A percentile compares a stretch with the other conserved stretches of the same genome.
Evolutionary conservation across 2,888 invertebrate species (phyloP).

Genomic region (Spodoptera littoralis): DNA sequence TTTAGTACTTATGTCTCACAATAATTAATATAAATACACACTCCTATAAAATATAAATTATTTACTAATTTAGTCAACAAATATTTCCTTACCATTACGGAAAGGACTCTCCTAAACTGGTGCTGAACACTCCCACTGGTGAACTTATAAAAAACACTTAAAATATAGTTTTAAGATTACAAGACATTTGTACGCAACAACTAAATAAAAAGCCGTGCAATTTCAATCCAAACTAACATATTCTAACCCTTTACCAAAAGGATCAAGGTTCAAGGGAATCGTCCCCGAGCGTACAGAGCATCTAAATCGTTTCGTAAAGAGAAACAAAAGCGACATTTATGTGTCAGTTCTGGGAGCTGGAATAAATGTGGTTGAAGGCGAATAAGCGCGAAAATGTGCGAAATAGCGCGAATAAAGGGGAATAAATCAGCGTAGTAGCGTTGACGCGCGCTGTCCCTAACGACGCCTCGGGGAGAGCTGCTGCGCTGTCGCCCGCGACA

Average conservation of each 20-base stretch:
- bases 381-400: slow-evolving; percentile 38
- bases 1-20: too few relatives aligned
- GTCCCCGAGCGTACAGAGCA: slow-evolving; percentile 58
- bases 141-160: too few relatives aligned
- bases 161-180: too few relatives aligned
- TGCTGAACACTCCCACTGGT: too few relatives aligned
- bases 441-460: slow-evolving; percentile 75
- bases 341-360: slow-evolving; percentile 81
- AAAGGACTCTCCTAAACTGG: too few relatives aligned
- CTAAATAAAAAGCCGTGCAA: neutral
- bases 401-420: slow-evolving; percentile 49
- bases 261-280: slow-evolving; percentile 37
- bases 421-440: slow-evolving; percentile 79
- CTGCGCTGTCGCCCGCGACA: slow-evolving; percentile 71
- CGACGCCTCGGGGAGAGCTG: slow-evolving; percentile 75
- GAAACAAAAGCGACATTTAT: slow-evolving; percentile 88
- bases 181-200: too few relatives aligned
- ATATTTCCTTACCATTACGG: too few relatives aligned
- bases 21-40: too few relatives aligned
- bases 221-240: slow-evolving; percentile 10
- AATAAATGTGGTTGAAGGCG: slow-evolving; percentile 54
- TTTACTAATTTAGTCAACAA: too few relatives aligned
- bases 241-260: slow-evolving; percentile 24
- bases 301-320: slow-evolving; percentile 79
- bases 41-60: too few relatives aligned